Evolutionary conservation across 1,140 invertebrate genomes (phyloP).

Genomic region (Drosophila saltans): DNA sequence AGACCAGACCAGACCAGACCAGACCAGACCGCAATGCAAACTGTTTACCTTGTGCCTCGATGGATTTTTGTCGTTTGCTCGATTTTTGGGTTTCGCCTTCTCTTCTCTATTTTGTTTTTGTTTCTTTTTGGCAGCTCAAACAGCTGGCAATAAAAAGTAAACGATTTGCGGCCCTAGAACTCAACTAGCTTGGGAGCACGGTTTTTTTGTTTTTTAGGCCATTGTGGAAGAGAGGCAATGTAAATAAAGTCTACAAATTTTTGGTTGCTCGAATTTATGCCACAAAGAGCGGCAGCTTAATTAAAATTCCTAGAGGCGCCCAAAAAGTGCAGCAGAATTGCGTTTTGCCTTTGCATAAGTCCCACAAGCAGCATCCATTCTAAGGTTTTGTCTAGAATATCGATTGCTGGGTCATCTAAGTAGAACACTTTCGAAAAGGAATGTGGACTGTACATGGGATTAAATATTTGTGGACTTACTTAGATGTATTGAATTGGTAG

Average conservation of each 20-base stretch:
- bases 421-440: not conserved
- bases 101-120: not conserved
- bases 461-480: not conserved
- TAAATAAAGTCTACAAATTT: constrained; percentile 4
- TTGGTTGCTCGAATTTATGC: constrained; percentile 39
- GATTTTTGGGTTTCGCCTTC: constrained; percentile 4
- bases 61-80: constrained; percentile 19
- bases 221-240: not conserved
- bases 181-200: constrained; percentile 15
- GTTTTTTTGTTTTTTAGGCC: constrained; percentile 4
- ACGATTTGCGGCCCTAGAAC: constrained; percentile 41
- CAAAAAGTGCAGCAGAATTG: constrained; percentile 15
- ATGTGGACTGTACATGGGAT: not conserved
- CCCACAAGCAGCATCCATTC: not conserved
- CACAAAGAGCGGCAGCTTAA: constrained; percentile 41
- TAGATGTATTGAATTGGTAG: not conserved
- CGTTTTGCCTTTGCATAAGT: not conserved
- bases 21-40: constrained; percentile 39
- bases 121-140: constrained; percentile 45
- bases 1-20: not conserved
- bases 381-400: constrained; percentile 18
- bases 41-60: constrained; percentile 50
- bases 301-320: constrained; percentile 39
- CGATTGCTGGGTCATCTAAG: constrained; percentile 25
- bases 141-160: constrained; percentile 40